phyloP scores from a whole-genome alignment of 1,140 invertebrate genomes.

The Himalopsyche phryganea region DNA sequence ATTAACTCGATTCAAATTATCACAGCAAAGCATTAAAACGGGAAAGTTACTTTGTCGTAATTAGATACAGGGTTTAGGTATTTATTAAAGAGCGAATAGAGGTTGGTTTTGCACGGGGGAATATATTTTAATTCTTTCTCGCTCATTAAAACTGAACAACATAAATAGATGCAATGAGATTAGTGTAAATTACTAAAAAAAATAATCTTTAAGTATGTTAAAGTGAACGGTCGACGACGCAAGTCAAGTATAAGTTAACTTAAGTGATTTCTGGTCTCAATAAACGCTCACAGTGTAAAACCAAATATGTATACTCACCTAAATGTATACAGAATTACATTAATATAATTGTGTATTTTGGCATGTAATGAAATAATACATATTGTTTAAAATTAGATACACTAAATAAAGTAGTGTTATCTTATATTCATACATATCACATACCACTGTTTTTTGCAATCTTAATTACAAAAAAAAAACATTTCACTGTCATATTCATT shows the following conservation, averaged over 20 bases:
- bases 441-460: constrained; percentile 15
- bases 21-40: constrained; percentile 12
- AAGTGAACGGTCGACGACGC: not conserved
- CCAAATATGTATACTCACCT: not conserved
- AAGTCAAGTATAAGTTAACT: not conserved
- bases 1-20: not conserved
- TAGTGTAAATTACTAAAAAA: constrained; percentile 11
- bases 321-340: not conserved
- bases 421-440: constrained; percentile 29
- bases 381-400: constrained; percentile 2
- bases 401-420: constrained; percentile 14
- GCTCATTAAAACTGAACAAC: constrained; percentile 1
- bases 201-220: constrained; percentile 5
- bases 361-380: constrained; percentile 5
- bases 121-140: constrained; percentile 6
- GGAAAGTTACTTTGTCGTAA: constrained; percentile 23
- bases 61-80: constrained; percentile 35
- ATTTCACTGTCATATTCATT: not conserved
- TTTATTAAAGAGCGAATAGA: constrained; percentile 18
- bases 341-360: constrained; percentile 4
- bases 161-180: not conserved
- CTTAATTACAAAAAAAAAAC: not conserved
- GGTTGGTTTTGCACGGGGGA: not conserved
- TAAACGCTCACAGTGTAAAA: not conserved
- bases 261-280: not conserved